phyloP scores from a whole-genome alignment of 2,797 vertebrate genomes.

The Cygnus olor region DNA sequence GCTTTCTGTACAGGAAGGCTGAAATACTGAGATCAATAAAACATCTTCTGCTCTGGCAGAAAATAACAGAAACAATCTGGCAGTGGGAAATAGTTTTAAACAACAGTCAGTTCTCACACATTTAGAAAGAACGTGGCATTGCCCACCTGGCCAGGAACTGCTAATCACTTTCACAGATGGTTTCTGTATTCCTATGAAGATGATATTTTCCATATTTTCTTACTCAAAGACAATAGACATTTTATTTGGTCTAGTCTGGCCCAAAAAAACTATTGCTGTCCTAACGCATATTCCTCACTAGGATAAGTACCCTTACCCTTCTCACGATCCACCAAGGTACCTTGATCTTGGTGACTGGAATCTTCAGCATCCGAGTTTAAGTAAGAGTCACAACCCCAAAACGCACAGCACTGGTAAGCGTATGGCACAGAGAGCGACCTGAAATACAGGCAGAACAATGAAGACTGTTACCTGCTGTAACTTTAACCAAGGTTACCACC shows the following conservation, averaged over 20 bases:
- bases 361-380: slow-evolving; percentile 80
- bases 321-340: slow-evolving; percentile 57
- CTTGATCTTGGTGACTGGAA: slow-evolving; percentile 78
- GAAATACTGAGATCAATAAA: neutral
- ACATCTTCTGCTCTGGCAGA: neutral
- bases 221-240: neutral
- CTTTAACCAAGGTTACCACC: neutral
- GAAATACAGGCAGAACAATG: slow-evolving; percentile 24
- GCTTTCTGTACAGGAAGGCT: neutral
- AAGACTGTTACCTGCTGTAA: neutral
- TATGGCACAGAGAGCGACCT: slow-evolving; percentile 97
- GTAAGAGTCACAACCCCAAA: slow-evolving; percentile 89
- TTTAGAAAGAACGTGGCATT: neutral
- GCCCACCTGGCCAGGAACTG: neutral
- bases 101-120: neutral
- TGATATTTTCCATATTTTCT: neutral
- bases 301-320: slow-evolving; percentile 63
- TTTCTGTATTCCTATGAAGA: neutral
- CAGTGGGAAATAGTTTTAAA: neutral
- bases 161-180: neutral
- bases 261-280: neutral
- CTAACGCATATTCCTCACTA: neutral
- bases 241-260: neutral
- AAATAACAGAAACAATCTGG: neutral
- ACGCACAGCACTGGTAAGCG: slow-evolving; percentile 98